A percentile compares a stretch with the other conserved stretches of the same genome.
These are phyloP conservation scores for Argya squamiceps DNA, from an alignment of 2,797 vertebrate species.

Conservation along the genomic window DNA sequence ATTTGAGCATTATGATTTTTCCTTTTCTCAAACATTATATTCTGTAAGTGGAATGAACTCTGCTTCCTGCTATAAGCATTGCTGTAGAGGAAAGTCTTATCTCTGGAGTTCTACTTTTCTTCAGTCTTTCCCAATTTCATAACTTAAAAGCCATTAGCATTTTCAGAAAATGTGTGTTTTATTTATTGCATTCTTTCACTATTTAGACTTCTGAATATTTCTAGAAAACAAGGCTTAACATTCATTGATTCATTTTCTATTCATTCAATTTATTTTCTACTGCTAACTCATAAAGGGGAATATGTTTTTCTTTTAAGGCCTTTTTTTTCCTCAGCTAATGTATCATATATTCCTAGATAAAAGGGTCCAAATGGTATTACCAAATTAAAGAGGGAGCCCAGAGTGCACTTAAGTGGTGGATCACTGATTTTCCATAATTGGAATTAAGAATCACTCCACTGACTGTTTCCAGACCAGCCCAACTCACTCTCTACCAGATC, in stretches of 20 bases:
- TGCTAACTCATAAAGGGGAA: rapidly evolving
- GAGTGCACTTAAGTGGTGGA: not conserved
- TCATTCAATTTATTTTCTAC: not conserved
- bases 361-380: not conserved
- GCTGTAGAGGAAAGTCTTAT: not conserved
- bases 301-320: not conserved
- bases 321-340: not conserved
- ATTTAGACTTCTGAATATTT: not conserved
- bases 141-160: not conserved
- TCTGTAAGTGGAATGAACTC: not conserved
- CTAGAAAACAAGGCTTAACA: not conserved
- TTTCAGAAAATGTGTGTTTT: not conserved
- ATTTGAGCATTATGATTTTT: not conserved
- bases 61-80: not conserved
- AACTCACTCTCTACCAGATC: not conserved
- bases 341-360: not conserved
- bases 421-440: not conserved
- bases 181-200: not conserved
- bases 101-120: not conserved
- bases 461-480: not conserved
- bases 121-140: not conserved
- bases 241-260: not conserved
- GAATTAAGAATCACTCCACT: not conserved
- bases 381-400: not conserved
- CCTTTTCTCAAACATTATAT: not conserved